These are phyloP conservation scores for Ennomos erosarius DNA, from an alignment of 2,888 invertebrate genomes.

Conservation along the genomic window DNA sequence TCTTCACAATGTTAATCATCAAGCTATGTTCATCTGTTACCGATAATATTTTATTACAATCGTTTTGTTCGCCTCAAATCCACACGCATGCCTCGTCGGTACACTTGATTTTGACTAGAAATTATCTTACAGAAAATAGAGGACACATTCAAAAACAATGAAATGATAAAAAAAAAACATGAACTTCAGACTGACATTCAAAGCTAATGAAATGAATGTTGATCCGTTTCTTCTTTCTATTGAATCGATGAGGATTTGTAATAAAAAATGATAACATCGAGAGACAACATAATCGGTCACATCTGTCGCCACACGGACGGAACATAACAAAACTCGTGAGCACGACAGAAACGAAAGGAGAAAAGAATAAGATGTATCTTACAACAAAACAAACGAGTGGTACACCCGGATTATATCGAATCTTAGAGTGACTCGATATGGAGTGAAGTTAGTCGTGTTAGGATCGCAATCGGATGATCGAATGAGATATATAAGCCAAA, in stretches of 20 bases:
- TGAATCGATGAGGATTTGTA: conserved; percentile 53
- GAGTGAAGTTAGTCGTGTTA: conserved; percentile 79
- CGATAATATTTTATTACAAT: conserved; percentile 48
- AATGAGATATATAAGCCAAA: conserved; percentile 82
- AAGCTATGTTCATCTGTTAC: conserved; percentile 63
- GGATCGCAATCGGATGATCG: conserved; percentile 78
- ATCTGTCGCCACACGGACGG: conserved; percentile 76
- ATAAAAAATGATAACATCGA: conserved; percentile 68
- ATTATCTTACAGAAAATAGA: conserved; percentile 54
- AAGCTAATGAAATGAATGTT: conserved; percentile 73
- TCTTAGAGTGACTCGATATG: conserved; percentile 64
- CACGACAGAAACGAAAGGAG: conserved; percentile 58
- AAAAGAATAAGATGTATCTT: conserved; percentile 50
- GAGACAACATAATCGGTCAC: conserved; percentile 69
- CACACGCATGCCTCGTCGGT: conserved; percentile 68
- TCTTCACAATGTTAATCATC: conserved; percentile 59
- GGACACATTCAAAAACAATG: conserved; percentile 60
- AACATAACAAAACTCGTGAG: conserved; percentile 74
- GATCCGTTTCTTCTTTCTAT: conserved; percentile 44
- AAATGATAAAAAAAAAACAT: conserved; percentile 52
- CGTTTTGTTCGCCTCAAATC: conserved; percentile 42
- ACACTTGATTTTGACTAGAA: conserved; percentile 45
- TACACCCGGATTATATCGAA: conserved; percentile 57
- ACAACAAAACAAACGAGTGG: conserved; percentile 55
- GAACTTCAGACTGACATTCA: conserved; percentile 71